Evolutionary conservation across 1,140 invertebrate genomes (phyloP).

Genomic region (Oryzaephilus surinamensis): DNA sequence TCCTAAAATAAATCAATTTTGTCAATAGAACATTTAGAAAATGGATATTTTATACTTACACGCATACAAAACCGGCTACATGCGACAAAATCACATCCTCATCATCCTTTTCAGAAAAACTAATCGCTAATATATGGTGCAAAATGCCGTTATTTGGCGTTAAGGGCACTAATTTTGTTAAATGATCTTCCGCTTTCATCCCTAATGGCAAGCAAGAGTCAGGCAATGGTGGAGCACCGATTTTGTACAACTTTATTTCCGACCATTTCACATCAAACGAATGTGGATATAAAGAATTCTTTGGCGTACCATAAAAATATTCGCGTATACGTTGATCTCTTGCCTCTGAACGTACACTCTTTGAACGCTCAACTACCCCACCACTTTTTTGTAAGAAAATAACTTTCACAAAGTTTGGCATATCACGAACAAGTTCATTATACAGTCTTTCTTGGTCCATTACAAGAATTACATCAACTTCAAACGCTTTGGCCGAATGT

Average conservation of each 20-base stretch:
- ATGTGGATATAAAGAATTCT: slow-evolving; percentile 79
- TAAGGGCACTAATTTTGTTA: slow-evolving; percentile 83
- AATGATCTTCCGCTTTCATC: slow-evolving; percentile 87
- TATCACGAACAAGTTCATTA: slow-evolving; percentile 86
- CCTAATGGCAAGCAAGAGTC: slow-evolving; percentile 92
- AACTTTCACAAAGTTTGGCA: slow-evolving; percentile 88
- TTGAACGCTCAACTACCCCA: slow-evolving; percentile 82
- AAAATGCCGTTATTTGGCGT: slow-evolving; percentile 61
- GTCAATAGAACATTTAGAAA: background rate
- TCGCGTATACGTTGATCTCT: slow-evolving; percentile 76
- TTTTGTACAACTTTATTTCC: slow-evolving; percentile 87
- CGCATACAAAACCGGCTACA: slow-evolving; percentile 85
- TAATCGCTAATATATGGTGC: slow-evolving; percentile 83
- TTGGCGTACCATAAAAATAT: slow-evolving; percentile 87
- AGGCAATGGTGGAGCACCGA: slow-evolving; percentile 84
- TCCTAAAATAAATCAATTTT: slow-evolving; percentile 48
- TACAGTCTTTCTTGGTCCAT: slow-evolving; percentile 94
- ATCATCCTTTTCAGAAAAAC: slow-evolving; percentile 63
- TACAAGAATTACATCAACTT: slow-evolving; percentile 92
- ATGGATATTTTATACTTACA: slow-evolving; percentile 56
- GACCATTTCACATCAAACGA: slow-evolving; percentile 82
- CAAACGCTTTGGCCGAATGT: slow-evolving; percentile 85
- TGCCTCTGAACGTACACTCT: slow-evolving; percentile 57
- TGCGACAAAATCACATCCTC: slow-evolving; percentile 81
- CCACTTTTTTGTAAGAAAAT: slow-evolving; percentile 93